These are phyloP conservation scores for Tipula vernalis DNA, from an alignment of 2,888 invertebrate species.

Conservation along the genomic window DNA sequence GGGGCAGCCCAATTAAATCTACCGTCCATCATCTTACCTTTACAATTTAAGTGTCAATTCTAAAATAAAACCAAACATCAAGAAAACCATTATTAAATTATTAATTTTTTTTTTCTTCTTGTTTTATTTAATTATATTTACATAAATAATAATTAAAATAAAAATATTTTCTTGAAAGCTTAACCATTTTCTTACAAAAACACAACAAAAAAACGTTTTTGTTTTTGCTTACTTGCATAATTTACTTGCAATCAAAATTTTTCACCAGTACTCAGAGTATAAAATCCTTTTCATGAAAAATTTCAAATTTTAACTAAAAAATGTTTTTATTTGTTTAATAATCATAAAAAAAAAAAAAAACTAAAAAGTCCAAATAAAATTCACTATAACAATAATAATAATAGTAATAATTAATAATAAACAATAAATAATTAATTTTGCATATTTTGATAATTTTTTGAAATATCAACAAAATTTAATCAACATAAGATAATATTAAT, in stretches of 20 bases:
- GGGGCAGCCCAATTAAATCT: no score
- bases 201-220: not conserved
- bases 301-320: not conserved
- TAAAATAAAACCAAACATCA: not conserved
- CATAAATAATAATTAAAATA: not conserved
- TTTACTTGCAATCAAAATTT: not conserved
- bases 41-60: no score
- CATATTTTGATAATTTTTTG: not conserved
- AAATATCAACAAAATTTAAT: not conserved
- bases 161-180: not conserved
- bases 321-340: not conserved
- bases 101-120: not conserved
- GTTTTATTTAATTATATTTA: not conserved
- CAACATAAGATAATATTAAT: not conserved
- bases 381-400: not conserved
- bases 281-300: not conserved
- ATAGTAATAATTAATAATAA: not conserved
- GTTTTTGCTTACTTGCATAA: not conserved
- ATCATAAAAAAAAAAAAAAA: not conserved
- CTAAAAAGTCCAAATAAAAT: not conserved
- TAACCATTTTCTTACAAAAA: not conserved
- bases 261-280: not conserved
- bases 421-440: not conserved
- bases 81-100: not conserved
- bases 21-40: no score